Evolutionary conservation across 92 coral and sea anemone genomes (phyloP), one percentile per base, ranked within the genome.

Genomic region (Porites rus): DNA sequence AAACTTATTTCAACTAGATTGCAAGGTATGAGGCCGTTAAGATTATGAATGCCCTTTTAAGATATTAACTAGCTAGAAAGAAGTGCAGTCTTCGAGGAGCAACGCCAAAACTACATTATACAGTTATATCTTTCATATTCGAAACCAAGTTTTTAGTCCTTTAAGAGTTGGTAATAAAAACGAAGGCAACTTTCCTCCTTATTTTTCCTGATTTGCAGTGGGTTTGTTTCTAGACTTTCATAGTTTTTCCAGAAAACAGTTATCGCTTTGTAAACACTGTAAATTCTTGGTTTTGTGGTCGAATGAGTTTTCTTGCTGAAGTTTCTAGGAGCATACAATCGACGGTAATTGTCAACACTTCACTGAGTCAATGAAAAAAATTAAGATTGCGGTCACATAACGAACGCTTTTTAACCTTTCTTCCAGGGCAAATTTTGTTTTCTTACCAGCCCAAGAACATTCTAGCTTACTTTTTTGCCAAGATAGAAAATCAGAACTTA

Each of bases 261-360:
- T 16, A 43, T 2, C 51, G 51, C 25, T 17, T 51, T 60, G 20
- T 74, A 38, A 52, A 31, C 18, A 2, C n/a, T 8, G 8, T 72
- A 58, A 43, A 50, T 50, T 72, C 5, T 72, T 43, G 16, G 16
- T 16, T 21, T 21, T 63, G 52, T 14, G 84, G 75, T 66, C 66
- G 17, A 67, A 51, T 20, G 25, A 13, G 9, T 18, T 21, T 79
- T 52, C 6, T 68, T 79, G 38, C 75, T 24, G 75, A 66, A 66
- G 65, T 52, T 79, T 79, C 84, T 79, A 52, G 84, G 75, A 25
- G 18, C 19, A 68, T 19, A 79, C 16, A 43, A 66, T 14, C 52
- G 38, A 24, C 46, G 72, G 9, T 67, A 67, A 67, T 67, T 67
- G 11, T 21, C 6, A 7, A 51, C 84, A 79, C 74, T 64, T 38